A percentile compares a stretch with the other conserved stretches of the same genome.
Evolutionary conservation across 2,888 invertebrate species (phyloP).

Genomic region (Hofmannophila pseudospretella): DNA sequence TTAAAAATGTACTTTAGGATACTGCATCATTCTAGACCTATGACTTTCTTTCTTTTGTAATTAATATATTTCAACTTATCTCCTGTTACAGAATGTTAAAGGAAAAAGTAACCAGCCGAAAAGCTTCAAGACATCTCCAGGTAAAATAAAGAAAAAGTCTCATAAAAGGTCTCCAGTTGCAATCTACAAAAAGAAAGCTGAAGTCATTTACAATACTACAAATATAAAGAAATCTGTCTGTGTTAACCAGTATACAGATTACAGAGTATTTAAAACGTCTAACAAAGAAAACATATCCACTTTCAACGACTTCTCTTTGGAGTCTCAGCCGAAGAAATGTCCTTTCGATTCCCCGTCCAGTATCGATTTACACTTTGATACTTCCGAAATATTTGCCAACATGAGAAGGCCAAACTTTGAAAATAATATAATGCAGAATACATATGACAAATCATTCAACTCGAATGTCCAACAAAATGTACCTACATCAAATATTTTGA

Average conservation of each 20-base stretch:
- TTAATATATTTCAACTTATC: no score
- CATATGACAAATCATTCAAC: conserved; percentile 50
- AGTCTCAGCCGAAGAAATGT: conserved; percentile 36
- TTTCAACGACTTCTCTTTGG: conserved; percentile 36
- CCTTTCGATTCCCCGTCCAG: conserved; percentile 59
- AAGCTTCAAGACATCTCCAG: conserved; percentile 55
- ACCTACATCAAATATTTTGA: conserved; percentile 34
- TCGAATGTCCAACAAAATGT: conserved; percentile 13
- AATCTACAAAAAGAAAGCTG: conserved; percentile 54
- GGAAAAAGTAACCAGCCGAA: conserved; percentile 41
- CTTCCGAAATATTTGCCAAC: conserved; percentile 61
- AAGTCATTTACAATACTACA: conserved; percentile 46
- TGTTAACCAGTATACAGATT: conserved; percentile 37
- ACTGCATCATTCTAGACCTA: no score
- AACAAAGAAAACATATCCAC: conserved; percentile 46
- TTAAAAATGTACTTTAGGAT: no score
- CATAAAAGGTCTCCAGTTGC: conserved; percentile 51
- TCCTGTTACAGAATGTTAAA: conserved; percentile 51
- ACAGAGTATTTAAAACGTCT: conserved; percentile 31
- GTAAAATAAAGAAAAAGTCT: conserved; percentile 58
- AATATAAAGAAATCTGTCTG: conserved; percentile 44
- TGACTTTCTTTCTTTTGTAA: no score
- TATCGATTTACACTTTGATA: conserved; percentile 52
- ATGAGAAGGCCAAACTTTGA: conserved; percentile 33
- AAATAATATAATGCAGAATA: conserved; percentile 39